Evolutionary conservation across 2,113 vertebrate genomes (phyloP).

Genomic region (Riparia riparia): DNA sequence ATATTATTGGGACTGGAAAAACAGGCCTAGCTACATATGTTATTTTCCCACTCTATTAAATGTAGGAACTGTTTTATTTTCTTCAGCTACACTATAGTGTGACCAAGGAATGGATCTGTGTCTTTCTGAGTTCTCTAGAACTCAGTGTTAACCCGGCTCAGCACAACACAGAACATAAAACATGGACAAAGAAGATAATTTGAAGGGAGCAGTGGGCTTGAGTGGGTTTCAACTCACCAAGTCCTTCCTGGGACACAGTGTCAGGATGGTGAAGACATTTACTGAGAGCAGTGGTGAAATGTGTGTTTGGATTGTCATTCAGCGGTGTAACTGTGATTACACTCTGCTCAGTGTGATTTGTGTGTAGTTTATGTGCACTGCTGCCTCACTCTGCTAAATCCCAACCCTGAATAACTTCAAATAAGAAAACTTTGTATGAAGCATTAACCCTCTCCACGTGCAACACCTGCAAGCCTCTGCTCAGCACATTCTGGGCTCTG

Average conservation of each 20-base stretch:
- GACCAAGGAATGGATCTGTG: background rate
- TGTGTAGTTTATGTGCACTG: background rate
- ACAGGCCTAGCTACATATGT: accelerated
- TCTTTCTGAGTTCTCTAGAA: background rate
- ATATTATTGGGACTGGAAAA: background rate
- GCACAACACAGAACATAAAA: background rate
- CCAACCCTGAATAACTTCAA: background rate
- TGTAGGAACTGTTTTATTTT: background rate
- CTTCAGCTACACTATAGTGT: background rate
- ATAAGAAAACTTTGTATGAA: background rate
- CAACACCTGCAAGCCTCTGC: background rate
- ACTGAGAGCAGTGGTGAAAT: background rate
- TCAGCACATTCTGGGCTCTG: background rate
- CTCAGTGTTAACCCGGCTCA: background rate
- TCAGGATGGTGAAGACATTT: background rate
- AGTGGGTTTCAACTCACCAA: background rate
- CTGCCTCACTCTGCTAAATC: background rate
- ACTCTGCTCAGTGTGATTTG: background rate
- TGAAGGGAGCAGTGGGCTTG: background rate
- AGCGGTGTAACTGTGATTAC: no score
- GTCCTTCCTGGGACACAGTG: background rate
- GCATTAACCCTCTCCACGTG: accelerated
- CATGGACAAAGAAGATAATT: background rate
- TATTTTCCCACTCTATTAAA: background rate
- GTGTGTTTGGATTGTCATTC: background rate